A percentile compares a stretch with the other conserved stretches of the same genome.
Evolutionary conservation across 2,888 invertebrate species (phyloP).

Genomic region (Phengaris alcon): DNA sequence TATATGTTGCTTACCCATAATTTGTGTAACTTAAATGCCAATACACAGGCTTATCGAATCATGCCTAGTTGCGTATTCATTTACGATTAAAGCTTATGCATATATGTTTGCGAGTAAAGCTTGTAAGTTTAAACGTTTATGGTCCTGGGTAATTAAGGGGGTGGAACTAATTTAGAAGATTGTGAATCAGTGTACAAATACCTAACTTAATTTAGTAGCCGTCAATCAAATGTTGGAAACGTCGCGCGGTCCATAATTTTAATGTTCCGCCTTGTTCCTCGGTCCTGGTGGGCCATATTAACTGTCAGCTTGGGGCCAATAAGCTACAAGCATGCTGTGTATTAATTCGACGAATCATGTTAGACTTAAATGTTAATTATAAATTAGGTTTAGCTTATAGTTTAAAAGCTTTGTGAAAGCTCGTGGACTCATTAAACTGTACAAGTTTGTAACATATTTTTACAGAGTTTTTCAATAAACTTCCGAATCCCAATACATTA

Average conservation of each 20-base stretch:
- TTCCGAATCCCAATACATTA: neutral
- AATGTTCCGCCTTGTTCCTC: constrained; percentile 45
- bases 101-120: neutral
- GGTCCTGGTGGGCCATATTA: constrained; percentile 40
- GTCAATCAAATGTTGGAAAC: constrained; percentile 46
- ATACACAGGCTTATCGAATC: constrained; percentile 10
- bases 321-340: constrained; percentile 50
- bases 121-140: neutral
- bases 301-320: constrained; percentile 49
- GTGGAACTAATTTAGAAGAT: neutral
- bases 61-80: constrained; percentile 3
- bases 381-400: neutral
- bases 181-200: constrained; percentile 25
- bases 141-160: neutral
- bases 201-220: constrained; percentile 43
- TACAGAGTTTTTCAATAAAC: neutral
- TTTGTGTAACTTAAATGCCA: constrained; percentile 1
- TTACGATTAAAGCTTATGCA: neutral
- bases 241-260: constrained; percentile 52
- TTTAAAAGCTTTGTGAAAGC: neutral
- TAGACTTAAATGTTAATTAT: neutral
- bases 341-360: constrained; percentile 47
- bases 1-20: neutral
- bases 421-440: neutral
- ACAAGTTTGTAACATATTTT: neutral